Percentiles rank a stretch among this genome's conserved stretches.
Evolutionary conservation across 1,140 invertebrate genomes (phyloP).

Genomic region (Bombus superbus): DNA sequence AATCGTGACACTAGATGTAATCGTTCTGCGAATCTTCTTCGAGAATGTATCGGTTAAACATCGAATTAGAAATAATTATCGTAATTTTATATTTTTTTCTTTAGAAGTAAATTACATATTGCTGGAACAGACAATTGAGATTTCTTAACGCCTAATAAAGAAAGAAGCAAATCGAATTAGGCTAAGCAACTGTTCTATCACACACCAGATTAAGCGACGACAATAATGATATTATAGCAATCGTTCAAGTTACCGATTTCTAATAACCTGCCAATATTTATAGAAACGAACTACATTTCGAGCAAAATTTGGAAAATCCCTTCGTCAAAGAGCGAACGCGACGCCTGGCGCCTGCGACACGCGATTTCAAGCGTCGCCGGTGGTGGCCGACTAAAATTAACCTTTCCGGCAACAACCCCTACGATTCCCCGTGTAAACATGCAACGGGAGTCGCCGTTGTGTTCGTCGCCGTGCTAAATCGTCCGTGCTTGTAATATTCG

Average conservation of each 20-base stretch:
- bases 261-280: neutral
- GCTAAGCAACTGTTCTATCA: neutral
- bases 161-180: neutral
- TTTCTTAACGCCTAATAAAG: no score
- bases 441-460: neutral
- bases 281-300: neutral
- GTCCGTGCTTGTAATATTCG: conserved; percentile 45
- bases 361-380: conserved; percentile 9
- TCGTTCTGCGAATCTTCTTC: no score
- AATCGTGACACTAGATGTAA: no score
- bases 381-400: conserved; percentile 37
- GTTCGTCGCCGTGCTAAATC: conserved; percentile 30
- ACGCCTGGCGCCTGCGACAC: neutral
- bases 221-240: neutral
- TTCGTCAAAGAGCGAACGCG: neutral
- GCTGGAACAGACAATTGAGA: no score
- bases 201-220: neutral
- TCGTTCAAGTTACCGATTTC: no score
- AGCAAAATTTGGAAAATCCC: neutral
- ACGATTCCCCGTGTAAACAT: neutral
- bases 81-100: no score
- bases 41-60: no score
- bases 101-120: no score
- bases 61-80: no score
- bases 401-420: conserved; percentile 35